Conservation (phyloP, 2,797 vertebrate species). For the Hephaestus fuliginosus region DNA sequence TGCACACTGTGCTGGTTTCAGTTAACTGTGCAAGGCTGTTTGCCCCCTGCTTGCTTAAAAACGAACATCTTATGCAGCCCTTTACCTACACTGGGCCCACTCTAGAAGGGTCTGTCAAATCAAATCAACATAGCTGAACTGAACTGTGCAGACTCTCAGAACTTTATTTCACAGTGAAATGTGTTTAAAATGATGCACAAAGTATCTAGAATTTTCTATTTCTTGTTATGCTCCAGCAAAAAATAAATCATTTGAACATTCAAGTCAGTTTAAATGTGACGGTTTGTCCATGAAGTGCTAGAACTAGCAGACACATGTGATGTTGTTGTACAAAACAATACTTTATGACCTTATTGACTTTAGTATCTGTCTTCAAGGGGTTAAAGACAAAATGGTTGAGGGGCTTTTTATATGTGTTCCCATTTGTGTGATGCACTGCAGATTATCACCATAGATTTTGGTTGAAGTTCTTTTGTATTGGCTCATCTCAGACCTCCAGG, state of each 20-base stretch:
- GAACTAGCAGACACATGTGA: not conserved
- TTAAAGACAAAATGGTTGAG: not conserved
- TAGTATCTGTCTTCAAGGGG: not conserved
- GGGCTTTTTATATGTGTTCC: not conserved
- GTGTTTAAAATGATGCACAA: not conserved
- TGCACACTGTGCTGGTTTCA: slow-evolving; percentile 68
- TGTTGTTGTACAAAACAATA: not conserved
- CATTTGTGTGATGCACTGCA: not conserved
- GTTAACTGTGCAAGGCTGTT: slow-evolving; percentile 65
- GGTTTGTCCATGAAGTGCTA: not conserved
- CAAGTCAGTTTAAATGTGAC: not conserved
- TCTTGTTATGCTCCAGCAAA: not conserved
- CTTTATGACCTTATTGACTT: not conserved
- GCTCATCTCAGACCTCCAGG: slow-evolving; percentile 32
- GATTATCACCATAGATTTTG: slow-evolving; percentile 15
- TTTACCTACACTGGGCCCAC: slow-evolving; percentile 26
- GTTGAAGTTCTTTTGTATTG: slow-evolving; percentile 8
- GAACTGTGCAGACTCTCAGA: slow-evolving; percentile 2
- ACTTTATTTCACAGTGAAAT: slow-evolving; percentile 14
- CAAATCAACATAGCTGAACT: slow-evolving; percentile 38
- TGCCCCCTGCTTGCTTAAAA: slow-evolving; percentile 60
- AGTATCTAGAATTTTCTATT: not conserved
- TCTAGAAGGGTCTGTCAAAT: slow-evolving; percentile 14
- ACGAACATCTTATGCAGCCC: slow-evolving; percentile 33
- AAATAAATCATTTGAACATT: slow-evolving; percentile 19